Evolutionary conservation across 2,888 invertebrate genomes (phyloP).

Genomic region (Labia minor): DNA sequence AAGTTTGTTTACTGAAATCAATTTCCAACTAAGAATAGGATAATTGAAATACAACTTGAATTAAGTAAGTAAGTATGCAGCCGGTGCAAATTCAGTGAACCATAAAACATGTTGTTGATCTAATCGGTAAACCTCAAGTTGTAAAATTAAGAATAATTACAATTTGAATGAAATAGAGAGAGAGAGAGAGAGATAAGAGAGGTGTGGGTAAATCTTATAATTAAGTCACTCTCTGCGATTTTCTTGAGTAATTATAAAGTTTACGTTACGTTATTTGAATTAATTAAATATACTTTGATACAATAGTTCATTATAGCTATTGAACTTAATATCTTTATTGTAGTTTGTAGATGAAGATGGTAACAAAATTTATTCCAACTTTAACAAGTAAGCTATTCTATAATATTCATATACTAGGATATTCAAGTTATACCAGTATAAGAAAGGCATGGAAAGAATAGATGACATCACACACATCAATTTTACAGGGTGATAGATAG

Average conservation of each 20-base stretch:
- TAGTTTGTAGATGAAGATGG: too few relatives aligned
- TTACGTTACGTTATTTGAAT: not conserved
- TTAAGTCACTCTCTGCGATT: not conserved
- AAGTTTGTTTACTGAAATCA: not conserved
- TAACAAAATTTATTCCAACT: not conserved
- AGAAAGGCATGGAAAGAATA: too few relatives aligned
- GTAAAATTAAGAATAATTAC: not conserved
- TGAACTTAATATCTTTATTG: too few relatives aligned
- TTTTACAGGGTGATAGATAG: too few relatives aligned
- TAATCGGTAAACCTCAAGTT: conserved; percentile 6
- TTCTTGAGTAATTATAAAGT: conserved; percentile 13
- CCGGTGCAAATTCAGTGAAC: conserved; percentile 4
- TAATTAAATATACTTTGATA: conserved; percentile 8
- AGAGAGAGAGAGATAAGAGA: not conserved
- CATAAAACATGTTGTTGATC: not conserved
- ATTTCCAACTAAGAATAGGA: not conserved
- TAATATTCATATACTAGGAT: not conserved
- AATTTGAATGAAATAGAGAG: too few relatives aligned
- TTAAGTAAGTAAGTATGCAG: not conserved
- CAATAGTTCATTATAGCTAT: not conserved
- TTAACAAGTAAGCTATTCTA: not conserved
- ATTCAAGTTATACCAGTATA: too few relatives aligned
- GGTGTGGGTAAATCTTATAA: not conserved
- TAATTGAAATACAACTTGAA: not conserved
- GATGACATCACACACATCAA: too few relatives aligned